Base-by-base conservation (phyloP, 2,113 vertebrate genomes). In the Corvus hawaiiensis region DNA sequence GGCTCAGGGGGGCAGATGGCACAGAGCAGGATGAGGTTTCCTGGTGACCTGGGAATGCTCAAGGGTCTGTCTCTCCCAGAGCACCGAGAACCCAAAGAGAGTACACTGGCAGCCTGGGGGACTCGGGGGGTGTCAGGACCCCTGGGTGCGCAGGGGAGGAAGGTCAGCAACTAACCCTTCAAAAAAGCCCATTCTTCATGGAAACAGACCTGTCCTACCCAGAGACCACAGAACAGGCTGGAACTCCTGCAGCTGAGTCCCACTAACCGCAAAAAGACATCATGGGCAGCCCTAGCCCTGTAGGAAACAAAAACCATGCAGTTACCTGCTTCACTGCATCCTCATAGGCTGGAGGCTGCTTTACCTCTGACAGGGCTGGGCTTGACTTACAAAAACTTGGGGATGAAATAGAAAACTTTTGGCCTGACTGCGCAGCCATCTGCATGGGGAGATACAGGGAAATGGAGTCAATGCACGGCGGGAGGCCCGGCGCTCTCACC, bases 261-360 rank as follows among this genome's bases (percentile, higher is more conserved):
- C 37, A 39, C 27, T 14, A 59, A 23, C 32, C 6, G 1, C 48
- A 69, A 7, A 83, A 80, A 69, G 43, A 39, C 24, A 55, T 17
- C 23, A 14, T 26, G 58, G 3, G 7, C 66, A 91, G 85, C 16
- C 37, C 69, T 21, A 24, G 51, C 63, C 69, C 86, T 89, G 11
- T 13, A 78, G 73, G 67, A 89, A 95, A 83, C 78, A 86, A 43
- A 90, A 81, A 61, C 20, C 71, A 73, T 59, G 58, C 22, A 27
- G 88, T 97, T 99, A 99, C 99, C 99, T 99, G 99, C 97, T 99
- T 99, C 73, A 99, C 97, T 97, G 99, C 99, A 98, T 99, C 99
- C 98, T 99, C 98, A 97, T 99, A 99, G 96, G 99, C 98, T 82
- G 99, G 99, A 97, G 99, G 99, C 97, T 99, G 99, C 97, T 98